Conservation (phyloP, 2,888 invertebrate species). For the Spilosoma lubricipeda region DNA sequence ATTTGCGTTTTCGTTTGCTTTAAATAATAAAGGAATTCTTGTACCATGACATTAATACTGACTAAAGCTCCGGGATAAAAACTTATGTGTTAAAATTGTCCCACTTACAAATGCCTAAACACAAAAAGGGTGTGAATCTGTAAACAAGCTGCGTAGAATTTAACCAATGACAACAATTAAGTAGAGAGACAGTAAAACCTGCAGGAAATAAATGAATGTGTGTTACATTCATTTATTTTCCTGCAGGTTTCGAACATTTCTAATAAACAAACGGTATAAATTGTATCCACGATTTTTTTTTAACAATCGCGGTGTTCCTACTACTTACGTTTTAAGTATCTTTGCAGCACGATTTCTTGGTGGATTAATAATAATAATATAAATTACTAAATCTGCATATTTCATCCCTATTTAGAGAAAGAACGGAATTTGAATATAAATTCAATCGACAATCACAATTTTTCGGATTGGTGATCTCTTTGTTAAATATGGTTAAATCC, state of each 20-base stretch:
- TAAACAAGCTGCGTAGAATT: background rate
- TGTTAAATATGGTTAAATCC: background rate
- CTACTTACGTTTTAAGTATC: too few relatives aligned
- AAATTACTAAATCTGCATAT: too few relatives aligned
- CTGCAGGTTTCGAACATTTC: background rate
- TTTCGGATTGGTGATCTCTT: too few relatives aligned
- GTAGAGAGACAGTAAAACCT: background rate
- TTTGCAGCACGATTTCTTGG: too few relatives aligned
- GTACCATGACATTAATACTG: slow-evolving; percentile 43
- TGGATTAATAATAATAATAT: too few relatives aligned
- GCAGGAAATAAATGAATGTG: background rate
- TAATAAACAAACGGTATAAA: background rate
- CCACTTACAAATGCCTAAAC: slow-evolving; percentile 11
- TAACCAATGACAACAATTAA: background rate
- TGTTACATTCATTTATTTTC: background rate
- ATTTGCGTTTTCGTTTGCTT: slow-evolving; percentile 69
- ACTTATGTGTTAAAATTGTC: slow-evolving; percentile 17
- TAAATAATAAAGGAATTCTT: slow-evolving; percentile 65
- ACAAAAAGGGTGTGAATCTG: slow-evolving; percentile 1
- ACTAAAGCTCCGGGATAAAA: slow-evolving; percentile 27
- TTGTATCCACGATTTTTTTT: background rate
- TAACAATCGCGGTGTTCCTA: too few relatives aligned
- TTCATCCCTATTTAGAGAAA: too few relatives aligned
- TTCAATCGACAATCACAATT: background rate
- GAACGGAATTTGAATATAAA: too few relatives aligned